A percentile compares a stretch with the other conserved stretches of the same genome.
phyloP scores from a whole-genome alignment of 2,888 invertebrate species.

The Stenoptilia bipunctidactyla region DNA sequence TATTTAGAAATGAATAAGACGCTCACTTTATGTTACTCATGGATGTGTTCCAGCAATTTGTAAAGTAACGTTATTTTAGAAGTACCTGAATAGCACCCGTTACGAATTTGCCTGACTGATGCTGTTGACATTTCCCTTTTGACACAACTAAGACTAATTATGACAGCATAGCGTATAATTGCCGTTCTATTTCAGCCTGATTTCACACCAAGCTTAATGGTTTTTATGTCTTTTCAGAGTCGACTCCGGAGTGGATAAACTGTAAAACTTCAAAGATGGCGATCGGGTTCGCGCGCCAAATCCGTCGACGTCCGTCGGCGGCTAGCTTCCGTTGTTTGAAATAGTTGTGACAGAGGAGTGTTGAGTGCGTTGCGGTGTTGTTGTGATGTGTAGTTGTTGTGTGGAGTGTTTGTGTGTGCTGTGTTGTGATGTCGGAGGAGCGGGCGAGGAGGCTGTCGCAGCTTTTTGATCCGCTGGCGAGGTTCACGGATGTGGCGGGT shows the following conservation, averaged over 20 bases:
- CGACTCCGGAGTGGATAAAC: slow-evolving; percentile 21
- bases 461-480: slow-evolving; percentile 84
- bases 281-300: slow-evolving; percentile 49
- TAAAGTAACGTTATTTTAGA: too few relatives aligned
- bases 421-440: slow-evolving; percentile 73
- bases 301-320: slow-evolving; percentile 46
- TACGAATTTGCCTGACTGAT: not conserved
- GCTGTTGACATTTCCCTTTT: slow-evolving; percentile 4
- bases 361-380: slow-evolving; percentile 49
- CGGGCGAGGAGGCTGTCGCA: slow-evolving; percentile 83
- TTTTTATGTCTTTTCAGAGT: slow-evolving; percentile 53
- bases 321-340: slow-evolving; percentile 25
- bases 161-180: too few relatives aligned
- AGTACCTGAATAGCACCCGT: too few relatives aligned
- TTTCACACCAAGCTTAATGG: slow-evolving; percentile 23
- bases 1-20: too few relatives aligned
- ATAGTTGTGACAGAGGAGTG: slow-evolving; percentile 45
- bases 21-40: too few relatives aligned
- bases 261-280: slow-evolving; percentile 61
- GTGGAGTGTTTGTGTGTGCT: slow-evolving; percentile 33
- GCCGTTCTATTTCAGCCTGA: too few relatives aligned
- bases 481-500: slow-evolving; percentile 77
- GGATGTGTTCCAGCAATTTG: too few relatives aligned
- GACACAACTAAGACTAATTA: not conserved
- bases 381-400: slow-evolving; percentile 42